Conservation (phyloP, 37 sponge, comb jelly and placozoan species). For the Cliona cf. orientalis region DNA sequence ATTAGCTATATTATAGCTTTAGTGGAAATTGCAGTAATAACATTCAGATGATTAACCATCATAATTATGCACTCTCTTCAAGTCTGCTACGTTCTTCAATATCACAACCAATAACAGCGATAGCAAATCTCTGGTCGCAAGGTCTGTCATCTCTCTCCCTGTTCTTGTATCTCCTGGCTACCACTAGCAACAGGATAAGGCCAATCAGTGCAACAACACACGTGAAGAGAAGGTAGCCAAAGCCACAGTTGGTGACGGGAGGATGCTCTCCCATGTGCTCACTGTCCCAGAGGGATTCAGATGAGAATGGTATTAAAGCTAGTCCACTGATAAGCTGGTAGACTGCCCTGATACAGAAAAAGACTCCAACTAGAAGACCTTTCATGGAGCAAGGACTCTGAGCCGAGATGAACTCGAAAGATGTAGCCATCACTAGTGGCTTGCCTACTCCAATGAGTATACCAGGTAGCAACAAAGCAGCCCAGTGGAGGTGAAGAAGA, state of each 20-base stretch:
- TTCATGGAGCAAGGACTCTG: background rate
- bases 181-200: background rate
- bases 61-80: no score
- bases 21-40: no score
- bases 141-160: background rate
- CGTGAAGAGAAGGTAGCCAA: background rate
- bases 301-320: background rate
- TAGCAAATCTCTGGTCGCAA: background rate
- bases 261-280: background rate
- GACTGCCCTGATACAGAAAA: background rate
- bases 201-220: background rate
- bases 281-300: background rate
- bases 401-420: conserved; percentile 1
- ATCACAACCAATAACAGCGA: background rate
- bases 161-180: background rate
- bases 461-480: background rate
- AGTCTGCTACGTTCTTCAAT: no score
- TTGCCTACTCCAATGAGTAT: background rate
- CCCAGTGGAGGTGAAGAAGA: conserved; percentile 2
- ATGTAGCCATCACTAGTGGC: background rate
- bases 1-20: no score
- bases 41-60: no score
- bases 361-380: background rate
- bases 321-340: background rate
- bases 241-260: background rate